These are phyloP conservation scores for Aphis gossypii DNA, from an alignment of 1,140 invertebrate genomes.

Conservation along the genomic window DNA sequence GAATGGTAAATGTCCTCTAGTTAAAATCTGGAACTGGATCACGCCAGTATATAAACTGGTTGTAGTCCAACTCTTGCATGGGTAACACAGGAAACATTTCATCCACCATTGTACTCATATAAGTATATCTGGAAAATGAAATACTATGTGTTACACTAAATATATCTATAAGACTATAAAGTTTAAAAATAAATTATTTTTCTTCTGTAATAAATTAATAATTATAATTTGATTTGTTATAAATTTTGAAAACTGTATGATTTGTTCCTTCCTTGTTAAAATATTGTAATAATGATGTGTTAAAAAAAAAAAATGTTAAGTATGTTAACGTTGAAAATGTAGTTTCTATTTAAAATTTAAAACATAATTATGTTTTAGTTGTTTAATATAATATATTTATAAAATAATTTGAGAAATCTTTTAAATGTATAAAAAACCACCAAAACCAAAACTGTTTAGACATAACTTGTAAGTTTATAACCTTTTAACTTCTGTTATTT, in stretches of 20 bases:
- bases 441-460: too few relatives aligned
- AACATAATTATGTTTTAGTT: too few relatives aligned
- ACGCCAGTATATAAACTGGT: constrained; percentile 90
- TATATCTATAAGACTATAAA: not conserved
- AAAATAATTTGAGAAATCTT: too few relatives aligned
- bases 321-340: not conserved
- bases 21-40: constrained; percentile 76
- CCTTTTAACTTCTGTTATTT: too few relatives aligned
- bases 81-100: constrained; percentile 87
- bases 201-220: not conserved
- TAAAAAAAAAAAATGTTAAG: not conserved
- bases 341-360: too few relatives aligned
- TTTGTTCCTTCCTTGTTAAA: not conserved
- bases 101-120: constrained; percentile 92
- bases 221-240: not conserved
- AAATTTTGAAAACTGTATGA: not conserved
- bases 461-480: too few relatives aligned
- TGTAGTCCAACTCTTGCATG: constrained; percentile 72
- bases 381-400: too few relatives aligned
- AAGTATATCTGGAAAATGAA: constrained; percentile 78
- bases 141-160: not conserved
- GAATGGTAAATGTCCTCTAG: constrained; percentile 32
- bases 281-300: too few relatives aligned
- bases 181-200: not conserved
- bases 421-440: too few relatives aligned